These are phyloP conservation scores for Ivindomyrus marchei DNA, from an alignment of 2,113 vertebrate genomes.

Conservation along the genomic window DNA sequence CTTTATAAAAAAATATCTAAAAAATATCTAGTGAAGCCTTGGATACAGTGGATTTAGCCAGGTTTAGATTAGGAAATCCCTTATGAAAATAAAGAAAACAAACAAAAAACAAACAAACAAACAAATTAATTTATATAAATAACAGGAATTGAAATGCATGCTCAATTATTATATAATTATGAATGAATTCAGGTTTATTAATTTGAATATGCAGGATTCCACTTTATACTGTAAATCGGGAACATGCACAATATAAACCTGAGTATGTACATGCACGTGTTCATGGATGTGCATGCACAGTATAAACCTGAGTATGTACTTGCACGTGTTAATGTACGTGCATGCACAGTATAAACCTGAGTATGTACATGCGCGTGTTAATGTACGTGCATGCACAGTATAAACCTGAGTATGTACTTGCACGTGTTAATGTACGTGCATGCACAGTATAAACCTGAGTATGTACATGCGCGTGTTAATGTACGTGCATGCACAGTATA, in stretches of 20 bases:
- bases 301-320: too few relatives aligned
- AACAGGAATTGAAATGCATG: not conserved
- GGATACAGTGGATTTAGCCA: not conserved
- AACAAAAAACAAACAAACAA: not conserved
- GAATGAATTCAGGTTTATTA: not conserved
- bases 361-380: too few relatives aligned
- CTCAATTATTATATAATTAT: not conserved
- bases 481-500: too few relatives aligned
- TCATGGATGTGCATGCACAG: not conserved
- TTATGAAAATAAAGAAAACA: not conserved
- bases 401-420: too few relatives aligned
- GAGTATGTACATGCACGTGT: not conserved
- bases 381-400: too few relatives aligned
- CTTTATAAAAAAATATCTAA: not conserved
- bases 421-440: too few relatives aligned
- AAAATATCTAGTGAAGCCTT: not conserved
- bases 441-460: too few relatives aligned
- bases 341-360: too few relatives aligned
- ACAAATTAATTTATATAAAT: not conserved
- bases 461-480: too few relatives aligned
- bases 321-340: too few relatives aligned
- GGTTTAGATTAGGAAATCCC: not conserved
- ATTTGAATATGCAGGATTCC: not conserved
- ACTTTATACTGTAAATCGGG: not conserved
- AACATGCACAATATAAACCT: not conserved